Evolutionary conservation across 2,113 vertebrate genomes (phyloP).

Genomic region (Oostethus manadensis): DNA sequence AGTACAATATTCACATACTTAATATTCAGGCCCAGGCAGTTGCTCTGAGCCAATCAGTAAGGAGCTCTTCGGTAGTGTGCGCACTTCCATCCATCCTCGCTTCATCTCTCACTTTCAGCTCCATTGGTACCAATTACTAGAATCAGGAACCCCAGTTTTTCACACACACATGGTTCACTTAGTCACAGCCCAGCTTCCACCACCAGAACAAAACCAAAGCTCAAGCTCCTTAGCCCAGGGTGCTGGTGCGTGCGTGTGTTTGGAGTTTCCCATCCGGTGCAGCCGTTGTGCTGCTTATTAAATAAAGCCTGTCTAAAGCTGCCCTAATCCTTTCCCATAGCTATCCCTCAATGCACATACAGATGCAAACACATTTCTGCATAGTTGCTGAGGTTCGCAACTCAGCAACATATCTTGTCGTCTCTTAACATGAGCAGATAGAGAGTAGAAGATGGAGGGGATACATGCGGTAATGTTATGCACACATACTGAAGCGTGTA

Average conservation of each 20-base stretch:
- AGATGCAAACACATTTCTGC: constrained; percentile 43
- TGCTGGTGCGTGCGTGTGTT: constrained; percentile 19
- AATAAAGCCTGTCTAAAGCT: constrained; percentile 74
- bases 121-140: constrained; percentile 68
- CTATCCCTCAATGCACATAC: constrained; percentile 51
- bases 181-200: constrained; percentile 14
- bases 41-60: constrained; percentile 57
- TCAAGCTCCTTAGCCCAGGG: constrained; percentile 28
- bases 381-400: constrained; percentile 61
- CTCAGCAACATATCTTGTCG: constrained; percentile 63
- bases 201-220: constrained; percentile 35
- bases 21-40: constrained; percentile 14
- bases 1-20: constrained; percentile 22
- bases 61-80: constrained; percentile 52
- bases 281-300: constrained; percentile 69
- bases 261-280: constrained; percentile 64
- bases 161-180: constrained; percentile 11
- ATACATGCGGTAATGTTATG: constrained; percentile 9
- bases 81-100: constrained; percentile 54
- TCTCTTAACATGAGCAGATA: constrained; percentile 37
- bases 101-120: constrained; percentile 69
- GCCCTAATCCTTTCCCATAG: constrained; percentile 75
- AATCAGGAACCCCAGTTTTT: constrained; percentile 53
- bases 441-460: constrained; percentile 11
- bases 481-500: neutral